These are phyloP conservation scores for Epinephelus cyanopodus DNA, from an alignment of 2,113 vertebrate genomes.

Conservation along the genomic window DNA sequence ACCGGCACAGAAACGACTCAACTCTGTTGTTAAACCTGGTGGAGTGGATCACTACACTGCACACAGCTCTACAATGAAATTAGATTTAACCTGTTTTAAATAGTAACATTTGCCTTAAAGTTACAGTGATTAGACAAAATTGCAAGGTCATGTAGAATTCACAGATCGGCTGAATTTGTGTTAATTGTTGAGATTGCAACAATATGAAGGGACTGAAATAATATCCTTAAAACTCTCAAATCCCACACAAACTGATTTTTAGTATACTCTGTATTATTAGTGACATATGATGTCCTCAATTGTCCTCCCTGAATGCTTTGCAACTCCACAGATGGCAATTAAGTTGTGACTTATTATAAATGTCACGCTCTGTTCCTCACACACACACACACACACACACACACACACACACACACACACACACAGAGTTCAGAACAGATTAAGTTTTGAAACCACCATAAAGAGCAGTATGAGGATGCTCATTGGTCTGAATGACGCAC, in stretches of 20 bases:
- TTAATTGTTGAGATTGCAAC: too few relatives aligned
- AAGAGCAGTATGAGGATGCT: slow-evolving; percentile 2
- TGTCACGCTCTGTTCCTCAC: slow-evolving; percentile 20
- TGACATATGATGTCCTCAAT: background rate
- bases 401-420: too few relatives aligned
- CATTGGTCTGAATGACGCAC: slow-evolving; percentile 3
- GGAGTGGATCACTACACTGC: too few relatives aligned
- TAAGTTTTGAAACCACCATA: background rate
- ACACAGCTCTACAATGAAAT: too few relatives aligned
- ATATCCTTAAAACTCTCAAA: background rate
- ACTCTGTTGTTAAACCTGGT: too few relatives aligned
- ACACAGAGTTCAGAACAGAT: slow-evolving; percentile 20
- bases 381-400: background rate
- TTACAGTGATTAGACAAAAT: too few relatives aligned
- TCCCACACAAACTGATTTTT: background rate
- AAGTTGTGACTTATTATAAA: slow-evolving; percentile 29
- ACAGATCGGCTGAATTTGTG: too few relatives aligned
- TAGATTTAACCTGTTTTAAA: too few relatives aligned
- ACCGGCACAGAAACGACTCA: too few relatives aligned
- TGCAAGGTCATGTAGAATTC: too few relatives aligned
- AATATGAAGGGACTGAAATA: background rate
- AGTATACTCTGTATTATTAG: background rate
- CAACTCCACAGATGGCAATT: slow-evolving; percentile 26
- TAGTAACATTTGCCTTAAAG: too few relatives aligned
- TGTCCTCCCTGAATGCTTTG: slow-evolving; percentile 17